Percentiles rank a stretch among this genome's conserved stretches.
Conservation (phyloP, 2,797 vertebrate genomes). For the Mallotus villosus region DNA sequence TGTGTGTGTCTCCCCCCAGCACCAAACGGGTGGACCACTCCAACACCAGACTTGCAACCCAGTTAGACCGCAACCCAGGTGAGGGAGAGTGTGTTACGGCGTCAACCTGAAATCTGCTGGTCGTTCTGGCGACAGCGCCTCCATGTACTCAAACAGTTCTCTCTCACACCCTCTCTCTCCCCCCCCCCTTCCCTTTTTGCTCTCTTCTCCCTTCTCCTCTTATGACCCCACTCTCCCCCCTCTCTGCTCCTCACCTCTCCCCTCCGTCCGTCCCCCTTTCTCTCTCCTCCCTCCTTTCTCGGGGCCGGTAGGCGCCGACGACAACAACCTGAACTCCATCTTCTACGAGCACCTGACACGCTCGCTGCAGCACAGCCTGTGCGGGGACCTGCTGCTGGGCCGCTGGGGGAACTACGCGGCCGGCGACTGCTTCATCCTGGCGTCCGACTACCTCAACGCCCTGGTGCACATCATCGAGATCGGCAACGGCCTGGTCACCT, state of each 20-base stretch:
- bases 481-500: conserved; percentile 95
- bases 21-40: conserved; percentile 98
- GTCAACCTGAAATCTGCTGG: not conserved
- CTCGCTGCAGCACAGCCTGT: conserved; percentile 95
- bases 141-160: too few species aligned
- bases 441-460: conserved; percentile 98
- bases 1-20: conserved; percentile 52
- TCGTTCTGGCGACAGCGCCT: too few species aligned
- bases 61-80: conserved; percentile 98
- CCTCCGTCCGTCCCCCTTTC: too few species aligned
- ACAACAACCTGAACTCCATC: conserved; percentile 98
- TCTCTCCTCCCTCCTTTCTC: not conserved
- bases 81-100: not conserved
- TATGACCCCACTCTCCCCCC: too few species aligned
- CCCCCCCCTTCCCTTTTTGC: not conserved
- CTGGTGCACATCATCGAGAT: conserved; percentile 97
- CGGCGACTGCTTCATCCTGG: conserved; percentile 97
- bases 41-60: conserved; percentile 94
- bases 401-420: conserved; percentile 96
- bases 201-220: not conserved
- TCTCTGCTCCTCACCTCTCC: too few species aligned
- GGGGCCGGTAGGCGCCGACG: conserved; percentile 83
- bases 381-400: conserved; percentile 92
- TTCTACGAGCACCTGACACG: conserved; percentile 98
- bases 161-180: too few species aligned